A percentile compares a stretch with the other conserved stretches of the same genome.
These are phyloP conservation scores for Ectropis crepuscularia DNA, from an alignment of 2,888 invertebrate genomes.

Conservation along the genomic window DNA sequence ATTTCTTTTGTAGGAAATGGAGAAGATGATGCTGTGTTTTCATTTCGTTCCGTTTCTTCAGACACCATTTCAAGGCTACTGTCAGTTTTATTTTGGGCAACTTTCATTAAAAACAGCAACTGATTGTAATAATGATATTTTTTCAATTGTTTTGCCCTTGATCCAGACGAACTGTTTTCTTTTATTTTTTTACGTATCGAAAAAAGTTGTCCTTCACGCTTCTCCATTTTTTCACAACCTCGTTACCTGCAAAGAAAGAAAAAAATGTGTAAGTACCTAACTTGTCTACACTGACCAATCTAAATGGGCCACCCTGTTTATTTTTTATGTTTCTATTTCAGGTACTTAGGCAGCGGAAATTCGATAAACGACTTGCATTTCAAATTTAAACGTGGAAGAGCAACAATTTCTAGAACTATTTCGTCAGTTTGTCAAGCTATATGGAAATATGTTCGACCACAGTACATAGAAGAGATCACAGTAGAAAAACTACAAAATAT, in stretches of 20 bases:
- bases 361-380: slow-evolving; percentile 18
- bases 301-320: too few species aligned
- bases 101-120: slow-evolving; percentile 1
- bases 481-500: slow-evolving; percentile 9
- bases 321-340: slow-evolving; percentile 12
- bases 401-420: slow-evolving; percentile 11
- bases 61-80: too few species aligned
- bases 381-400: slow-evolving; percentile 12
- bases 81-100: neutral
- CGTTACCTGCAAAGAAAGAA: slow-evolving; percentile 2
- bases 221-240: slow-evolving; percentile 1
- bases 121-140: slow-evolving; percentile 9
- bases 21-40: too few species aligned
- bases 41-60: too few species aligned
- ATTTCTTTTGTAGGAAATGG: too few species aligned
- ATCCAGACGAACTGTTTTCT: neutral
- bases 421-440: neutral
- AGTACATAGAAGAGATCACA: neutral
- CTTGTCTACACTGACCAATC: too few species aligned
- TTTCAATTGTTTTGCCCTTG: neutral
- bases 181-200: neutral
- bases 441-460: neutral
- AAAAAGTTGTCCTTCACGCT: neutral
- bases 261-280: slow-evolving; percentile 5
- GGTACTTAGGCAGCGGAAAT: slow-evolving; percentile 16